A percentile compares a stretch with the other conserved stretches of the same genome.
These are phyloP conservation scores for Caerostris extrusa DNA, from an alignment of 1,140 invertebrate species.

Conservation along the genomic window DNA sequence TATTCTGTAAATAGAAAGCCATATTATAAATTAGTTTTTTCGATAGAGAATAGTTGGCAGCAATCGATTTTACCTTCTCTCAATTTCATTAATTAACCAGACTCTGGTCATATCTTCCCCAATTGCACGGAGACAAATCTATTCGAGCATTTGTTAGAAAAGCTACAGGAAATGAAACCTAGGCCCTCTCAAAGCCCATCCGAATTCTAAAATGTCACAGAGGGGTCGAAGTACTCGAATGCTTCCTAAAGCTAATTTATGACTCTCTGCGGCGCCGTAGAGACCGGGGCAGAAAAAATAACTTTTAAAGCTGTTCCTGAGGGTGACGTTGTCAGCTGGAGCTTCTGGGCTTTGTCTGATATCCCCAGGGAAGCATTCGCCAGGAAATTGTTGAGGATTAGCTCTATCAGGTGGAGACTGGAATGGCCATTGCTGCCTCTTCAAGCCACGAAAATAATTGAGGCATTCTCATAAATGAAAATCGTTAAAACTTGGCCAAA, in stretches of 20 bases:
- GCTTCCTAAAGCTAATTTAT: constrained; percentile 43
- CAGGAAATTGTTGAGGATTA: constrained; percentile 56
- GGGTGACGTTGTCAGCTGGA: constrained; percentile 43
- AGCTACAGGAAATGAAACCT: background rate
- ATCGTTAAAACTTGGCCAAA: constrained; percentile 19
- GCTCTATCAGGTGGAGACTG: constrained; percentile 35
- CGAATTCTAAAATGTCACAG: background rate
- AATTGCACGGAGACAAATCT: background rate
- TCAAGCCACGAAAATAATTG: constrained; percentile 17
- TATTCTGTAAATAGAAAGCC: background rate
- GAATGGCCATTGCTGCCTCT: background rate
- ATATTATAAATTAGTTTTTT: background rate
- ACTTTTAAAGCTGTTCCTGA: constrained; percentile 47
- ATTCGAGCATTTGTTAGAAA: background rate
- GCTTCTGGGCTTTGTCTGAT: constrained; percentile 46
- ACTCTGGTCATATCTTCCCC: background rate
- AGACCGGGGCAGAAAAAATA: constrained; percentile 35
- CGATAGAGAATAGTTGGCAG: background rate
- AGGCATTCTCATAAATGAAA: background rate
- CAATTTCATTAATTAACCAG: background rate
- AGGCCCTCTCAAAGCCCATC: background rate
- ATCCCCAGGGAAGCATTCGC: constrained; percentile 35
- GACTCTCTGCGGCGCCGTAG: constrained; percentile 11
- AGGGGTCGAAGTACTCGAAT: background rate
- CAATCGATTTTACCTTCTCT: background rate